Evolutionary conservation across 1,140 invertebrate species (phyloP).

Genomic region (Bombus sylvicola): DNA sequence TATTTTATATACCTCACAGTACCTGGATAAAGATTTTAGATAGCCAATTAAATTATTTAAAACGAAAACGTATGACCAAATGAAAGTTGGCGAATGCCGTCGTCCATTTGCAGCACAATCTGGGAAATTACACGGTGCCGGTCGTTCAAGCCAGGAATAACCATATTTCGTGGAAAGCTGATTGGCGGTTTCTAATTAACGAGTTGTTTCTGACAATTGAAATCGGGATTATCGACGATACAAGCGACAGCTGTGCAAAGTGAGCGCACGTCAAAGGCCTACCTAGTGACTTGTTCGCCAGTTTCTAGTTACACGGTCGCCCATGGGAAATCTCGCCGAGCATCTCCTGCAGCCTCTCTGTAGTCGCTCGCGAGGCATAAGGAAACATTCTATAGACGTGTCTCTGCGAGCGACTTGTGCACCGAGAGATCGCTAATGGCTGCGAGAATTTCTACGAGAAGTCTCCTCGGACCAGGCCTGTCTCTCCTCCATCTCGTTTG

Average conservation of each 20-base stretch:
- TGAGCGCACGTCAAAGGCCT: slow-evolving; percentile 44
- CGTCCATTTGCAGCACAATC: background rate
- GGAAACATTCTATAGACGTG: slow-evolving; percentile 48
- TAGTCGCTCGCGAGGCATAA: slow-evolving; percentile 35
- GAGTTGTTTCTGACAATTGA: background rate
- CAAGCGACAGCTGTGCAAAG: slow-evolving; percentile 24
- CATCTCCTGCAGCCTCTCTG: slow-evolving; percentile 17
- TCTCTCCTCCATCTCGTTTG: background rate
- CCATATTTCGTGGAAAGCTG: background rate
- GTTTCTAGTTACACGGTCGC: slow-evolving; percentile 43
- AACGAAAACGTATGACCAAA: background rate
- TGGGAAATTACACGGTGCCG: background rate
- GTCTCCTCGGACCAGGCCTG: slow-evolving; percentile 45
- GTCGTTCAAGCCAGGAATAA: background rate
- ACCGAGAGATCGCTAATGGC: slow-evolving; percentile 59
- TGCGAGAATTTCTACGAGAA: slow-evolving; percentile 51
- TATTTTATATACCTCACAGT: background rate
- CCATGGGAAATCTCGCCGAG: slow-evolving; percentile 62
- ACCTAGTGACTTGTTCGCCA: slow-evolving; percentile 40
- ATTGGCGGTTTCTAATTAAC: slow-evolving; percentile 38
- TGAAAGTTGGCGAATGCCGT: background rate
- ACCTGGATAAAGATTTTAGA: background rate
- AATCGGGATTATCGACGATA: slow-evolving; percentile 11
- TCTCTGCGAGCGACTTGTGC: slow-evolving; percentile 41
- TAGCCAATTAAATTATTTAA: background rate